Percentiles rank a stretch among this genome's conserved stretches.
Evolutionary conservation across 2,113 vertebrate species (phyloP).

Genomic region (Podarcis cretensis): DNA sequence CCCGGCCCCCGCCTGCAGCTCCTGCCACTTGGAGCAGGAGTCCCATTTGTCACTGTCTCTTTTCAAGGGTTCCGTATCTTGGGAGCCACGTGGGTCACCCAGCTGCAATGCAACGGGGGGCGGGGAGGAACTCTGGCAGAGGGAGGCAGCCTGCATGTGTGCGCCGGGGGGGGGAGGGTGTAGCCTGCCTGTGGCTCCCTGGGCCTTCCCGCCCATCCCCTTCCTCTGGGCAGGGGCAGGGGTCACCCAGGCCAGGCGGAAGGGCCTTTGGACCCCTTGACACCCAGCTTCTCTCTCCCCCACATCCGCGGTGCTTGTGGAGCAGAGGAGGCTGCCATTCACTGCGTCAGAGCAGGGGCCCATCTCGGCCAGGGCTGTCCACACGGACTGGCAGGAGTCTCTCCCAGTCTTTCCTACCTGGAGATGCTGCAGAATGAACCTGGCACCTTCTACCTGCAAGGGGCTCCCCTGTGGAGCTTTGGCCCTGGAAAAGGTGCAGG

Average conservation of each 20-base stretch:
- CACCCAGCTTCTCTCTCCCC: background rate
- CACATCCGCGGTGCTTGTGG: too few relatives aligned
- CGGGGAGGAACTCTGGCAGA: background rate
- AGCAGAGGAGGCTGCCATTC: too few relatives aligned
- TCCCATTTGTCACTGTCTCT: constrained; percentile 70
- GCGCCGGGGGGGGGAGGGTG: constrained; percentile 24
- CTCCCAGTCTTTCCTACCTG: too few relatives aligned
- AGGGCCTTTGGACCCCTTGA: background rate
- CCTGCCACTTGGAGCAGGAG: background rate
- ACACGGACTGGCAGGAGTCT: too few relatives aligned
- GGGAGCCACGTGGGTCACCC: constrained; percentile 27
- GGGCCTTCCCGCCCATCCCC: too few relatives aligned
- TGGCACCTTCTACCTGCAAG: too few relatives aligned
- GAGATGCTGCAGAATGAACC: too few relatives aligned
- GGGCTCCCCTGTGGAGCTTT: too few relatives aligned
- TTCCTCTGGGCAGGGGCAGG: background rate
- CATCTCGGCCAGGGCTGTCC: too few relatives aligned
- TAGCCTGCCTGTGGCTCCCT: background rate
- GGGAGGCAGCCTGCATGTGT: background rate
- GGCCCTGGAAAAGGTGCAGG: background rate
- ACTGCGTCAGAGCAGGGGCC: too few relatives aligned
- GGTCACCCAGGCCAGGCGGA: background rate
- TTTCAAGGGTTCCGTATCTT: constrained; percentile 62
- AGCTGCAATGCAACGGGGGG: constrained; percentile 41
- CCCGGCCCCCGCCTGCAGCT: rapidly evolving